phyloP scores from a whole-genome alignment of 1,140 invertebrate genomes.

The Lordiphosa clarofinis region DNA sequence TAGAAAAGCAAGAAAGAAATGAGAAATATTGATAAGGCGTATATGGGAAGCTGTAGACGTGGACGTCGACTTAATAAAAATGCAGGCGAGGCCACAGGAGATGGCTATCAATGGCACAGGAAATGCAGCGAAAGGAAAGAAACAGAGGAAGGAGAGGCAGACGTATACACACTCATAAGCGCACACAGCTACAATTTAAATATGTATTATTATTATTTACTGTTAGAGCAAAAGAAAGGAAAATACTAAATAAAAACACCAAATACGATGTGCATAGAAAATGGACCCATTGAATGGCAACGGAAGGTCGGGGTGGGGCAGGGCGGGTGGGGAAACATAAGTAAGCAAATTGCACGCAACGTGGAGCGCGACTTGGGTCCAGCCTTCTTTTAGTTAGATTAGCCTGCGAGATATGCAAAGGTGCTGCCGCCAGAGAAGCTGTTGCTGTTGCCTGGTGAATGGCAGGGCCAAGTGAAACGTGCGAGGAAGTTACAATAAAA shows the following conservation, averaged over 20 bases:
- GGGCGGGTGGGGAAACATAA: not conserved
- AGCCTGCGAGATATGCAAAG: conserved; percentile 60
- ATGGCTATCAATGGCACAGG: conserved; percentile 53
- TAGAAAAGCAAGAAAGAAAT: conserved; percentile 38
- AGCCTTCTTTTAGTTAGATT: conserved; percentile 45
- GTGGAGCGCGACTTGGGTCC: conserved; percentile 8
- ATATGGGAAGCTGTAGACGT: conserved; percentile 6
- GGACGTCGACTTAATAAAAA: conserved; percentile 48
- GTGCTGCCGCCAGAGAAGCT: conserved; percentile 50
- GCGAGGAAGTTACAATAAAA: conserved; percentile 32
- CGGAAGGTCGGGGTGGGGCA: not conserved
- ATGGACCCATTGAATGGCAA: conserved; percentile 4
- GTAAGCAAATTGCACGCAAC: conserved; percentile 21
- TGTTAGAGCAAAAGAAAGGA: conserved; percentile 31
- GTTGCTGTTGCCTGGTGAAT: conserved; percentile 17
- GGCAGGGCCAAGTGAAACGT: conserved; percentile 57
- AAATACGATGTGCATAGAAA: conserved; percentile 29
- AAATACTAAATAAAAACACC: conserved; percentile 26
- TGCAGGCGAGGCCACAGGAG: conserved; percentile 50
- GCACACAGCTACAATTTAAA: conserved; percentile 54
- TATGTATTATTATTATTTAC: conserved; percentile 76
- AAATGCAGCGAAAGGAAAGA: conserved; percentile 37
- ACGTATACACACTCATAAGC: conserved; percentile 12
- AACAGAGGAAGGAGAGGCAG: conserved; percentile 8
- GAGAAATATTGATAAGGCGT: conserved; percentile 37